Percentiles rank a stretch among this genome's conserved stretches.
Conservation (phyloP, 2,797 vertebrate genomes). For the Denticeps clupeoides region DNA sequence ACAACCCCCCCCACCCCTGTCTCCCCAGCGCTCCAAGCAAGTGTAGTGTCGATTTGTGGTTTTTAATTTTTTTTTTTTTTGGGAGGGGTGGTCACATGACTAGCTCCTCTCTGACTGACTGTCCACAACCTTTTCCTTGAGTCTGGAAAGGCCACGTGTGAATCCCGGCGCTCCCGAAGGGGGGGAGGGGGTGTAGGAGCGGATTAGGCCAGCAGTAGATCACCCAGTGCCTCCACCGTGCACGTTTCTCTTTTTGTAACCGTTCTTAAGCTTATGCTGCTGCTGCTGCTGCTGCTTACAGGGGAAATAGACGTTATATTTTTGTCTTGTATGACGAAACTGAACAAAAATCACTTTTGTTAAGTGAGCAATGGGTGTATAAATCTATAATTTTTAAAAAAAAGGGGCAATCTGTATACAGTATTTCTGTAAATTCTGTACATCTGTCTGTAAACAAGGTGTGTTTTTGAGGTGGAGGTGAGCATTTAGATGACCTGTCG, state of each 20-base stretch:
- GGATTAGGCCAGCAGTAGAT: constrained; percentile 18
- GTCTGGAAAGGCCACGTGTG: constrained; percentile 12
- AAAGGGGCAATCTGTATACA: constrained; percentile 31
- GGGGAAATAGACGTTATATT: constrained; percentile 42
- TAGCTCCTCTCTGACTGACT: constrained; percentile 14
- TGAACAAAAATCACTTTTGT: constrained; percentile 50
- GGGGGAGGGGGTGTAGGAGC: constrained; percentile 8
- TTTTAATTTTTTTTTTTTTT: constrained; percentile 22
- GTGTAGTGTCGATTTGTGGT: too few relatives aligned
- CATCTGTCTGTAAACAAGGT: constrained; percentile 36
- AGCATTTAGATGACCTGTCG: constrained; percentile 31
- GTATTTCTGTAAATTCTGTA: constrained; percentile 44
- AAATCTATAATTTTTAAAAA: constrained; percentile 35
- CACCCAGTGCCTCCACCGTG: constrained; percentile 33
- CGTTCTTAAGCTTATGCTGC: constrained; percentile 48
- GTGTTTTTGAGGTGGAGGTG: constrained; percentile 23
- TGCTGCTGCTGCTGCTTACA: constrained; percentile 57
- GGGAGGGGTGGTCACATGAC: constrained; percentile 4
- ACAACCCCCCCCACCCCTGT: constrained; percentile 32
- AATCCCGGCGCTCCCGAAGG: constrained; percentile 1
- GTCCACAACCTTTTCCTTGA: constrained; percentile 31
- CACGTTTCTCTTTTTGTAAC: constrained; percentile 31
- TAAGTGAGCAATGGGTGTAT: constrained; percentile 38
- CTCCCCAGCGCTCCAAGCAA: constrained; percentile 38
- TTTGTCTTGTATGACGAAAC: constrained; percentile 43